These are phyloP conservation scores for Icerya purchasi DNA, from an alignment of 2,888 invertebrate genomes.

Conservation along the genomic window DNA sequence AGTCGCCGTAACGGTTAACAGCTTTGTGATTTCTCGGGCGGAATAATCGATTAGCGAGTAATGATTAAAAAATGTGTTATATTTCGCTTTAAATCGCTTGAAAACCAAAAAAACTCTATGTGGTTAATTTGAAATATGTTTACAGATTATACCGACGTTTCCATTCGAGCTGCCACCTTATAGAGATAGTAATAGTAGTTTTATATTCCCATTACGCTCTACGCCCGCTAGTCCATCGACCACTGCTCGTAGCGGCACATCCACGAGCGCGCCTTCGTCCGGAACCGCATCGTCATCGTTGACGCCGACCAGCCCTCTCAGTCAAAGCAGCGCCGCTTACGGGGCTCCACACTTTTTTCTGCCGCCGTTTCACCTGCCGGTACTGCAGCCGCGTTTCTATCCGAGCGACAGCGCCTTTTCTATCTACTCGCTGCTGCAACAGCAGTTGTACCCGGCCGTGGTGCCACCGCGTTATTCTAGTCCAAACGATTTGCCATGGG, in stretches of 20 bases:
- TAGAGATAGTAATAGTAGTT: not conserved
- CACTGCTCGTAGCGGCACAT: not conserved
- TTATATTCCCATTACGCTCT: too few relatives aligned
- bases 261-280: conserved; percentile 21
- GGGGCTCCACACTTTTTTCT: too few relatives aligned
- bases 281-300: conserved; percentile 3
- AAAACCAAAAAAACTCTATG: too few relatives aligned
- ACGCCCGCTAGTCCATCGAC: not conserved
- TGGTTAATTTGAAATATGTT: too few relatives aligned
- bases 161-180: not conserved
- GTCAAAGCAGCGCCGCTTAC: conserved; percentile 34
- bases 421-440: conserved; percentile 27
- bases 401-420: conserved; percentile 13
- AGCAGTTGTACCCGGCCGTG: conserved; percentile 27
- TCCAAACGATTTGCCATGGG: conserved; percentile 15
- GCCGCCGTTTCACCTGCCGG: conserved; percentile 25
- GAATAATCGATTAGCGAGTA: too few relatives aligned
- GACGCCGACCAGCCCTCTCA: conserved; percentile 21
- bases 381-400: conserved; percentile 23
- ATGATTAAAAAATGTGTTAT: too few relatives aligned
- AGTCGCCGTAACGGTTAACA: too few relatives aligned
- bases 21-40: too few relatives aligned
- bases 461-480: conserved; percentile 15
- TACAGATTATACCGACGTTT: not conserved
- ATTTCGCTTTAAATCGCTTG: too few relatives aligned